Evolutionary conservation across 2,113 vertebrate genomes (phyloP).

Genomic region (Hemicordylus capensis): DNA sequence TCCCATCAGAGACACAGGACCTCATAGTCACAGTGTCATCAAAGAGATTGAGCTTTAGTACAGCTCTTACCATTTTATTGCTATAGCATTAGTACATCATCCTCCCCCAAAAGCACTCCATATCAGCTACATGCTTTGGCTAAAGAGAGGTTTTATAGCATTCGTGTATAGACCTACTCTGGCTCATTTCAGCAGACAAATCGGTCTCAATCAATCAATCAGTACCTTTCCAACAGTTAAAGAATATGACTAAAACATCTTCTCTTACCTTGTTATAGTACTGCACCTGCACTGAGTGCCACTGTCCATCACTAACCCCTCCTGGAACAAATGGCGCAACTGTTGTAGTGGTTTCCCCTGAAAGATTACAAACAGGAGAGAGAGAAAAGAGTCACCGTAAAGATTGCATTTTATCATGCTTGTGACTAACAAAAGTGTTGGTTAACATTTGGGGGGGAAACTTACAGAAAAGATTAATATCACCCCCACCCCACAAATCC

Average conservation of each 20-base stretch:
- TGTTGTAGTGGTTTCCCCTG: conserved; percentile 91
- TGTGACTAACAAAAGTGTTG: neutral
- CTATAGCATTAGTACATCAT: neutral
- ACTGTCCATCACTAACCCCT: conserved; percentile 93
- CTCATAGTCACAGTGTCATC: neutral
- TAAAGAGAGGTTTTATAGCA: too few relatives aligned
- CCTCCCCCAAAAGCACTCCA: neutral
- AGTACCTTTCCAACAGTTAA: neutral
- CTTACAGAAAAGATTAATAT: neutral
- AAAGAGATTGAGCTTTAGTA: too few relatives aligned
- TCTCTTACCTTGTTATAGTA: conserved; percentile 97
- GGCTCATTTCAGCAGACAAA: neutral
- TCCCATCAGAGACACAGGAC: neutral
- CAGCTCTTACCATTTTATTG: neutral
- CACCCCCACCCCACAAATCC: neutral
- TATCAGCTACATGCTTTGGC: neutral
- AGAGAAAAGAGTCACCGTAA: neutral
- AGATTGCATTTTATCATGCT: neutral
- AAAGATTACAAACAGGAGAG: neutral
- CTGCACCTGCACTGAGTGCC: conserved; percentile 93
- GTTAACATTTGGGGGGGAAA: neutral
- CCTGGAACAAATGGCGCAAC: conserved; percentile 86
- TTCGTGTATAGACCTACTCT: too few relatives aligned
- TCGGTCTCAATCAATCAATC: rapidly evolving
- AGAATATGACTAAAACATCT: neutral